Evolutionary conservation across 2,888 invertebrate genomes (phyloP).

Genomic region (Notodonta dromedarius): DNA sequence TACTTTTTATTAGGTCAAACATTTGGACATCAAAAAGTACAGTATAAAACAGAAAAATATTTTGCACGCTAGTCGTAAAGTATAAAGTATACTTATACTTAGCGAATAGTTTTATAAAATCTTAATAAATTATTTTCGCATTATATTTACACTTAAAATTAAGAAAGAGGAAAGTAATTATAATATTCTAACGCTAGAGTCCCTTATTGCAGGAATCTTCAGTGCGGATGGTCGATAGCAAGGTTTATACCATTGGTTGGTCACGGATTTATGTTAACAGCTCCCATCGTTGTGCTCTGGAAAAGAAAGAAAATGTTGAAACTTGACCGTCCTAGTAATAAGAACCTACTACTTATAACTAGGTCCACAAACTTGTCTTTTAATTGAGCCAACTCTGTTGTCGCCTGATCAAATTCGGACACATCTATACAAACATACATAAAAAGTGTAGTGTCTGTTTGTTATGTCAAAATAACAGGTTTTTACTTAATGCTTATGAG

Average conservation of each 20-base stretch:
- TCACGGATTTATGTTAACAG: not conserved
- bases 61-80: not conserved
- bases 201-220: not conserved
- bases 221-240: not conserved
- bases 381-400: too few relatives aligned
- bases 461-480: too few relatives aligned
- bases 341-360: too few relatives aligned
- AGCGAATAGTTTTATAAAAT: constrained; percentile 1
- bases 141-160: constrained; percentile 4
- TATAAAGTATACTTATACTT: constrained; percentile 6
- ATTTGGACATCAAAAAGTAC: not conserved
- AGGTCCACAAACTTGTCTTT: too few relatives aligned
- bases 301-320: not conserved
- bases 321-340: too few relatives aligned
- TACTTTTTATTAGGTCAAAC: constrained; percentile 8
- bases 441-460: too few relatives aligned
- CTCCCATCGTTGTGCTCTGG: not conserved
- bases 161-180: not conserved
- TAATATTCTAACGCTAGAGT: not conserved
- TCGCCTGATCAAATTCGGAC: too few relatives aligned
- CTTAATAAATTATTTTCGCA: not conserved
- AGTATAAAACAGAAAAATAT: not conserved
- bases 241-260: not conserved
- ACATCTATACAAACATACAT: too few relatives aligned
- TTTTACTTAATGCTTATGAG: too few relatives aligned